phyloP scores from a whole-genome alignment of 2,113 vertebrate genomes.

The Cercopithecus mona region DNA sequence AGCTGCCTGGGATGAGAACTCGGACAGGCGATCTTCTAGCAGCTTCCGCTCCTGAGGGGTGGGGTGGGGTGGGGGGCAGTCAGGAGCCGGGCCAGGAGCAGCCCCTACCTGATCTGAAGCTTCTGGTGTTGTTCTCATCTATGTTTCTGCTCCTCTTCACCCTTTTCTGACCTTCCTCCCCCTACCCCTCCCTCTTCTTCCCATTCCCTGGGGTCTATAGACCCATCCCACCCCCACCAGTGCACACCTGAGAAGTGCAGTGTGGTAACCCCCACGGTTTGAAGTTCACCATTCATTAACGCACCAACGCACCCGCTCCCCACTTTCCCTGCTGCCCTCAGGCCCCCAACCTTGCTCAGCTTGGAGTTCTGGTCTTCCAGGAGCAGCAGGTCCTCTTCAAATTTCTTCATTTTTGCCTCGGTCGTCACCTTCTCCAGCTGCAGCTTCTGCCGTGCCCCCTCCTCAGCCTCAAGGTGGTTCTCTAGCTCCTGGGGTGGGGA shows the following conservation, averaged over 20 bases:
- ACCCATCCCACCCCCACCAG: rapidly evolving
- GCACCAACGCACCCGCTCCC: rapidly evolving
- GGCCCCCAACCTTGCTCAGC: constrained; percentile 86
- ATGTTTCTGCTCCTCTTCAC: not conserved
- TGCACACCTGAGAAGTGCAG: rapidly evolving
- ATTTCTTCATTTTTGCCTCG: constrained; percentile 91
- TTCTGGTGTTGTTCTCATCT: rapidly evolving
- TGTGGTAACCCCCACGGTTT: not conserved
- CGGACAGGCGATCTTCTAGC: constrained; percentile 90
- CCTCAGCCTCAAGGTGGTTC: constrained; percentile 93
- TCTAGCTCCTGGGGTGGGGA: constrained; percentile 88
- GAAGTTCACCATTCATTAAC: too few relatives aligned
- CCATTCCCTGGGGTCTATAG: too few relatives aligned
- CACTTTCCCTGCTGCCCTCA: rapidly evolving
- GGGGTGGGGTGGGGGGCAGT: not conserved
- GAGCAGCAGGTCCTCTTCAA: constrained; percentile 86
- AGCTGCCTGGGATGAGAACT: constrained; percentile 89
- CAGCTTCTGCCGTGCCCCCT: constrained; percentile 91
- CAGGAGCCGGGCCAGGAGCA: not conserved
- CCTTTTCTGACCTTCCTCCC: not conserved
- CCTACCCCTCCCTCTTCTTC: not conserved
- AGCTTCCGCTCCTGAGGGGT: constrained; percentile 89
- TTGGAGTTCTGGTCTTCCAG: constrained; percentile 90
- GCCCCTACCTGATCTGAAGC: rapidly evolving
- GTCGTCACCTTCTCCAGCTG: constrained; percentile 92